Evolutionary conservation across 2,113 vertebrate species (phyloP).

Genomic region (Puntigrus tetrazona): DNA sequence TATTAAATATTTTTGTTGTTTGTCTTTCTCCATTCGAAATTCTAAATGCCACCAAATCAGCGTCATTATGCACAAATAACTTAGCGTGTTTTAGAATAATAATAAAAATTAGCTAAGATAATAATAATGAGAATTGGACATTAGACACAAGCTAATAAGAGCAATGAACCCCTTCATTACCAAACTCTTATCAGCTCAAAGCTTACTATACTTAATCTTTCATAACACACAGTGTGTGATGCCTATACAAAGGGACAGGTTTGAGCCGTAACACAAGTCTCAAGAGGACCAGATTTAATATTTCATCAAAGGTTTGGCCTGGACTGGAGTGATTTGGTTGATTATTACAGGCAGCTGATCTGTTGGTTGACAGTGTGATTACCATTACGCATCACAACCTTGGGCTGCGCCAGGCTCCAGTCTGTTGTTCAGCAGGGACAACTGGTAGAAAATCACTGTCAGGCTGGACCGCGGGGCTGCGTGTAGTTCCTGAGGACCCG

Average conservation of each 20-base stretch:
- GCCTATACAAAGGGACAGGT: background rate
- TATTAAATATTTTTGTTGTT: too few relatives aligned
- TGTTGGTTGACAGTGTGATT: conserved; percentile 37
- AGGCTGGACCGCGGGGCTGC: background rate
- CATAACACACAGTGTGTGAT: conserved; percentile 18
- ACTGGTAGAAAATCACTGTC: background rate
- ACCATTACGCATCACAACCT: conserved; percentile 41
- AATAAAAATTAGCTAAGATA: too few relatives aligned
- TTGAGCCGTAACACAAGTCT: conserved; percentile 26
- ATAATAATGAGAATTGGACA: too few relatives aligned
- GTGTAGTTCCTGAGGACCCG: background rate
- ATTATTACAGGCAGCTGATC: conserved; percentile 42
- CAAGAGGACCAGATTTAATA: conserved; percentile 31
- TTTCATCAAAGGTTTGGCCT: conserved; percentile 44
- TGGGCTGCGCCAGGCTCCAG: background rate
- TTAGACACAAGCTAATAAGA: background rate
- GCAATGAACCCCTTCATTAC: too few relatives aligned
- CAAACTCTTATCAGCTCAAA: background rate
- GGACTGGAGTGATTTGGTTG: conserved; percentile 30
- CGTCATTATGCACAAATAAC: background rate
- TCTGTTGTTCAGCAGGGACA: background rate
- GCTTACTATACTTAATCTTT: conserved; percentile 13
- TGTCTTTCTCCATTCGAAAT: background rate
- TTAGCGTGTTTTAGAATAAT: background rate
- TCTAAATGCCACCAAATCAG: background rate